Conservation (phyloP, 2,888 invertebrate species). For the Entomobrya proxima region DNA sequence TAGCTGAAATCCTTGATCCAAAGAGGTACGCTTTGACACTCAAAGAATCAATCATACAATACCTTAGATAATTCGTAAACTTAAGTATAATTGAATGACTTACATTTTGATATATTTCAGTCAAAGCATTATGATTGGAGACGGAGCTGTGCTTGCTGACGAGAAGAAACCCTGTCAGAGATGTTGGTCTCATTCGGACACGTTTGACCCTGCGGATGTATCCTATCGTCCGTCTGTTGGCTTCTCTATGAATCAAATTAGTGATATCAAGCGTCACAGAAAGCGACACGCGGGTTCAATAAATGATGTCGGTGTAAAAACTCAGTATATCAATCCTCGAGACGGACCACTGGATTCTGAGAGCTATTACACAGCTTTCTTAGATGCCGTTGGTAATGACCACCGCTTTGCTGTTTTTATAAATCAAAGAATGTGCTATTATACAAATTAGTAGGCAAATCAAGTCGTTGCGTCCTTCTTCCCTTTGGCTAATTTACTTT, state of each 20-base stretch:
- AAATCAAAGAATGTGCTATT: background rate
- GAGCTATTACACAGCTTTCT: slow-evolving; percentile 90
- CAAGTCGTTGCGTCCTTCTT: background rate
- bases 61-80: too few species aligned
- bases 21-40: slow-evolving; percentile 67
- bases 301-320: slow-evolving; percentile 28
- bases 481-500: background rate
- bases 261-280: slow-evolving; percentile 59
- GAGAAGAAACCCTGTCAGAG: slow-evolving; percentile 72
- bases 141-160: slow-evolving; percentile 66
- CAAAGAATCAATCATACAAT: too few species aligned
- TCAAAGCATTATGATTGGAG: slow-evolving; percentile 74
- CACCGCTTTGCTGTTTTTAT: slow-evolving; percentile 71
- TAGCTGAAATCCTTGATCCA: slow-evolving; percentile 87
- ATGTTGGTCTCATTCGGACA: slow-evolving; percentile 64
- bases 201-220: slow-evolving; percentile 56
- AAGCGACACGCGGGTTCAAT: slow-evolving; percentile 71
- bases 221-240: slow-evolving; percentile 63
- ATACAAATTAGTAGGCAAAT: background rate
- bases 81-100: too few species aligned
- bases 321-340: slow-evolving; percentile 75
- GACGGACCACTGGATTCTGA: slow-evolving; percentile 87
- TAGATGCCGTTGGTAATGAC: slow-evolving; percentile 86
- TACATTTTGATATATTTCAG: slow-evolving; percentile 29
- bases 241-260: slow-evolving; percentile 60